Conservation (phyloP, 2,113 vertebrate genomes). For the Nicator chloris region DNA sequence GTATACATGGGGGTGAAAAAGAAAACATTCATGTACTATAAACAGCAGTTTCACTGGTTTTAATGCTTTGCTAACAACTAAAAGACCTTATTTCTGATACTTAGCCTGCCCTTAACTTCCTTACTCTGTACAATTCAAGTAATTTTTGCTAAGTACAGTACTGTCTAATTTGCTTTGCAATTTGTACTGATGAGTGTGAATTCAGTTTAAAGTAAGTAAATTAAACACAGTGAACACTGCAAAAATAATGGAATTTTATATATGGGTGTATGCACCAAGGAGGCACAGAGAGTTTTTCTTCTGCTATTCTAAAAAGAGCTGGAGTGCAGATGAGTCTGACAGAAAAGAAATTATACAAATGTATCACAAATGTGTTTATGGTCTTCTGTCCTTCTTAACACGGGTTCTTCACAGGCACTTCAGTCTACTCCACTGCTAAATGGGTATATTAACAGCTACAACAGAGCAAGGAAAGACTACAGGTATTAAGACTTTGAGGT, state of each 20-base stretch:
- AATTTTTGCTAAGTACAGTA: neutral
- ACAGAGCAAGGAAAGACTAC: neutral
- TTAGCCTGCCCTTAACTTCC: neutral
- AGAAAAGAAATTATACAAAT: neutral
- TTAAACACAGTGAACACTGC: neutral
- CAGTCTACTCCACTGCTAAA: neutral
- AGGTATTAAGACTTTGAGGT: neutral
- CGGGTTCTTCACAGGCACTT: neutral
- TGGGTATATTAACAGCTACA: neutral
- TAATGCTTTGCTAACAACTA: neutral
- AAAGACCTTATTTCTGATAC: neutral
- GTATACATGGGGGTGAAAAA: neutral
- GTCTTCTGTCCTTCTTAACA: constrained; percentile 8
- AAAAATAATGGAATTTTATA: neutral
- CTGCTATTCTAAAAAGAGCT: neutral
- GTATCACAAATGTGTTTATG: neutral
- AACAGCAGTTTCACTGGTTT: neutral
- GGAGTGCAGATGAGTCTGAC: neutral
- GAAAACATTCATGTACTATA: neutral
- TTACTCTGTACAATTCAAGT: neutral
- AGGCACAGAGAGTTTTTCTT: neutral
- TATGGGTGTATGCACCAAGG: neutral
- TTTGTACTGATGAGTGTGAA: neutral
- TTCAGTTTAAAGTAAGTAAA: neutral
- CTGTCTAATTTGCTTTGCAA: neutral